A percentile compares a stretch with the other conserved stretches of the same genome.
phyloP scores from a whole-genome alignment of 2,113 vertebrate species.

The Bambusicola thoracicus region DNA sequence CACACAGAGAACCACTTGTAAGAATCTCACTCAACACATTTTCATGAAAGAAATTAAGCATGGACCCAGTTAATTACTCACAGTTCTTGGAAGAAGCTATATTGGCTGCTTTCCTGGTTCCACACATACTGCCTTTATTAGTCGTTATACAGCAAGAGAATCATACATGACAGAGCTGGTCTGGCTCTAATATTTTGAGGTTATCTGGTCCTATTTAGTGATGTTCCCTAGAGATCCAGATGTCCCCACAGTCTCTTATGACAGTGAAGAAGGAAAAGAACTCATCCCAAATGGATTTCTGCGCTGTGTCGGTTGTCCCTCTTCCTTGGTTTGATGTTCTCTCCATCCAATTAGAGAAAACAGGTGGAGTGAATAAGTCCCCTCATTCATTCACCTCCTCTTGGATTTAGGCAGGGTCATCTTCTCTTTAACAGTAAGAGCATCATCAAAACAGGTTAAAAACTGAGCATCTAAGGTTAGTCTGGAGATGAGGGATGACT shows the following conservation, averaged over 20 bases:
- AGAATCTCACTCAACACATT: constrained; percentile 58
- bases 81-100: constrained; percentile 60
- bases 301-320: neutral
- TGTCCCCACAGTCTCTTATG: constrained; percentile 4
- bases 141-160: constrained; percentile 58
- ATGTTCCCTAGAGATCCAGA: constrained; percentile 44
- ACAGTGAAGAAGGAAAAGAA: constrained; percentile 23
- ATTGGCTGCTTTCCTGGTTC: constrained; percentile 64
- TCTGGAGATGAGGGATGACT: neutral
- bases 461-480: neutral
- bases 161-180: constrained; percentile 53
- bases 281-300: neutral
- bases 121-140: constrained; percentile 66
- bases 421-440: neutral
- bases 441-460: neutral
- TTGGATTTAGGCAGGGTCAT: neutral
- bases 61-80: constrained; percentile 58
- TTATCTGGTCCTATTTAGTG: constrained; percentile 61
- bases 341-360: neutral
- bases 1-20: constrained; percentile 30
- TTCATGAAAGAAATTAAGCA: constrained; percentile 66
- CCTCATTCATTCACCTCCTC: neutral
- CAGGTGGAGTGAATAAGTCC: neutral
- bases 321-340: neutral
- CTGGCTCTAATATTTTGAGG: constrained; percentile 55